Evolutionary conservation across 2,888 invertebrate genomes (phyloP).

Genomic region (Caenorhabditis sp.): DNA sequence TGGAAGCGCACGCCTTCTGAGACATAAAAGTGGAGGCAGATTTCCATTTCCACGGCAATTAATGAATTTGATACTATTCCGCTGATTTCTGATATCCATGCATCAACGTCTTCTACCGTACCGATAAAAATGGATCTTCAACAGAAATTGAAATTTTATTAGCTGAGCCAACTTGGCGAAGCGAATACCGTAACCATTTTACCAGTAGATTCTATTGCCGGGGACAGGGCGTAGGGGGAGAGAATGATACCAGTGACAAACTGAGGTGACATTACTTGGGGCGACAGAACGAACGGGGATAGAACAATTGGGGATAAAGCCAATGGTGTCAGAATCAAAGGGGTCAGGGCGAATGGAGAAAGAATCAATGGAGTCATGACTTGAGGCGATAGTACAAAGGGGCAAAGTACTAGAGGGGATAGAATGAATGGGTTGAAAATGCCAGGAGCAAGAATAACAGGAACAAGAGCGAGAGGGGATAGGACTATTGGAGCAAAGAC

Average conservation of each 20-base stretch:
- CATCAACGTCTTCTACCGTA: too few relatives aligned
- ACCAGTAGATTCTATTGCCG: constrained; percentile 66
- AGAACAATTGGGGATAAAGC: constrained; percentile 67
- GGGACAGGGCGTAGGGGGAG: constrained; percentile 70
- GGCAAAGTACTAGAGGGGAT: constrained; percentile 70
- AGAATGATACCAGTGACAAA: constrained; percentile 66
- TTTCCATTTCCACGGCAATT: constrained; percentile 22
- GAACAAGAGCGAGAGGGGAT: constrained; percentile 66
- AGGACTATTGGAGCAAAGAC: constrained; percentile 69
- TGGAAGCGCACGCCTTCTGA: constrained; percentile 25
- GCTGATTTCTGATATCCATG: background rate
- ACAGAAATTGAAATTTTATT: background rate
- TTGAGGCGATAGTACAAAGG: constrained; percentile 67
- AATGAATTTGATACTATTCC: background rate
- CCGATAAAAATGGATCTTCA: too few relatives aligned
- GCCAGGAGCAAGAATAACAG: constrained; percentile 65
- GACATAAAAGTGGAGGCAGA: constrained; percentile 9
- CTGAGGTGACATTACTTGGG: constrained; percentile 69
- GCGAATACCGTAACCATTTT: constrained; percentile 63
- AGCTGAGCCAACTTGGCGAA: constrained; percentile 71
- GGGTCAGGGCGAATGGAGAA: constrained; percentile 68
- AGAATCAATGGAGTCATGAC: constrained; percentile 71
- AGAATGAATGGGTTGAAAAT: constrained; percentile 69
- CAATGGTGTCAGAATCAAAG: constrained; percentile 63
- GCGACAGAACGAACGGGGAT: constrained; percentile 73